These are phyloP conservation scores for Telenomus remus DNA, from an alignment of 1,140 invertebrate species.

Conservation along the genomic window DNA sequence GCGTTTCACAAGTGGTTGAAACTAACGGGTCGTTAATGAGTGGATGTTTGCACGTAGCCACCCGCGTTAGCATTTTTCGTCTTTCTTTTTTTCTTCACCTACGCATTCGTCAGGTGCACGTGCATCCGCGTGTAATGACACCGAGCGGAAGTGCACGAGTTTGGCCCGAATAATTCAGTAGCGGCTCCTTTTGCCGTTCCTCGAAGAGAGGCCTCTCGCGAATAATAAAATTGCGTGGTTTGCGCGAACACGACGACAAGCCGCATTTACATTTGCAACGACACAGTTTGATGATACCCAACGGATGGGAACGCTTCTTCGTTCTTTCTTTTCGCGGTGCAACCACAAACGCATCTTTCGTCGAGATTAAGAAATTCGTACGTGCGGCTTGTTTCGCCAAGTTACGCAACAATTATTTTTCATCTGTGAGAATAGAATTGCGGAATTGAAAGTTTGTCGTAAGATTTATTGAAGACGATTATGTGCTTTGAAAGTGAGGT, in stretches of 20 bases:
- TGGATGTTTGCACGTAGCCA: conserved; percentile 41
- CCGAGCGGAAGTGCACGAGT: conserved; percentile 41
- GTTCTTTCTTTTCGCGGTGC: not conserved
- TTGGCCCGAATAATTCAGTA: conserved; percentile 46
- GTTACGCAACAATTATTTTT: no score
- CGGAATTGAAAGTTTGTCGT: no score
- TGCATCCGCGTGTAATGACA: conserved; percentile 45
- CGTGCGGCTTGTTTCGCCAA: not conserved
- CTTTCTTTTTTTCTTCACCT: conserved; percentile 13
- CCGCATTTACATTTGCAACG: conserved; percentile 39
- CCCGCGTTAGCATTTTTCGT: conserved; percentile 47
- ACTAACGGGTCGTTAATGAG: conserved; percentile 60
- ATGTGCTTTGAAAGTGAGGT: no score
- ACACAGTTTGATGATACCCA: conserved; percentile 32
- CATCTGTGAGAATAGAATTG: no score
- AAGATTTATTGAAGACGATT: no score
- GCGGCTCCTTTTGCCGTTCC: conserved; percentile 40
- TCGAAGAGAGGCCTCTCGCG: conserved; percentile 7
- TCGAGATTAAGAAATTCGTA: not conserved
- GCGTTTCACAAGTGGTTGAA: conserved; percentile 21
- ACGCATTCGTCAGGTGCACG: conserved; percentile 40
- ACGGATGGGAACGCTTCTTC: not conserved
- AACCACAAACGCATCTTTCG: not conserved
- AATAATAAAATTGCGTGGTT: conserved; percentile 40
- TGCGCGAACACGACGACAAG: conserved; percentile 13